Evolutionary conservation across 2,113 vertebrate species (phyloP), one percentile per base, ranked within the genome.

Genomic region (Oryzias melastigma): DNA sequence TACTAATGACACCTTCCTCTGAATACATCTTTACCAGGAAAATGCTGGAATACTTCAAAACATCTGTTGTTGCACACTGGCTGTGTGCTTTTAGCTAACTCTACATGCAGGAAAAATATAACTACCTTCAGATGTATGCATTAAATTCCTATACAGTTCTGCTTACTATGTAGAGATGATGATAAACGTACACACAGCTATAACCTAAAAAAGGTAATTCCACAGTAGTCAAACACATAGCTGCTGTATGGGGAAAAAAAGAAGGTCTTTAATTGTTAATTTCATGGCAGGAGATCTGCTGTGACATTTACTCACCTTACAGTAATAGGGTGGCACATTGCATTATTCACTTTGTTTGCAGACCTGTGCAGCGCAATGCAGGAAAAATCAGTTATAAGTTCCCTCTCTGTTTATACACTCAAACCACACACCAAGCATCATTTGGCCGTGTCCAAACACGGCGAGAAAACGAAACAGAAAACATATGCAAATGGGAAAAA

Each of bases 281-380:
- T 67, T 74, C 29, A 69, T 69, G 58, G 66, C 54, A 50, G 55
- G 16, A 73, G 52, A 65, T 57, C 24, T 48, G 35, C 53, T 19
- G 16, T 70, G 63, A 73, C 61, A 67, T 70, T 52, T 61, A 58
- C 52, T 69, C 49, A 52, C 68, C 41, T 53, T 52, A 57, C 52
- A 25, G 51, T 64, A 60, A 69, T 58, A 8, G 25, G 22, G 53
- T n/a, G 58, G 51, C 3, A n/a, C 45, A 47, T 19, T 47, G 24
- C 10, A 77, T 69, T 43, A 66, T 61, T 68, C 52, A 60, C 62
- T 67, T 49, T 84, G 58, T 67, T 73, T 60, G 18, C 65, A 71
- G 52, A 35, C 35, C 35, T 35, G 45, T 41, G 43, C 12, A 27
- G 24, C 43, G 47, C 18, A 54, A 16, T 53, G 58, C 64, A 60